A percentile compares a stretch with the other conserved stretches of the same genome.
Conservation (phyloP, 2,888 invertebrate species). For the Muschampia plurimacula region DNA sequence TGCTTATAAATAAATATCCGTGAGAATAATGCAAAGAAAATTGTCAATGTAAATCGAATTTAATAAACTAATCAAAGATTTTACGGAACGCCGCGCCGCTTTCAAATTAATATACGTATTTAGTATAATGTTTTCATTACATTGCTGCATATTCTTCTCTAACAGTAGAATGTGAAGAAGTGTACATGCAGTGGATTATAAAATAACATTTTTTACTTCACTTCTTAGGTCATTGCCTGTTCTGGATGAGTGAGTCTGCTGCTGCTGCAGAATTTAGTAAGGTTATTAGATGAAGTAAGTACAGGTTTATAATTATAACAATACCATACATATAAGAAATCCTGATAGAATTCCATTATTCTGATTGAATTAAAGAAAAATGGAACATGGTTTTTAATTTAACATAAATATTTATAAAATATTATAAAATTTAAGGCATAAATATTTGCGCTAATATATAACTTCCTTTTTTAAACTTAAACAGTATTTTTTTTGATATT, state of each 20-base stretch:
- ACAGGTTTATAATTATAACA: no score
- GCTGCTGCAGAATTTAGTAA: slow-evolving; percentile 16
- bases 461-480: no score
- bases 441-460: no score
- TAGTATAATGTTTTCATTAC: background rate
- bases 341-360: no score
- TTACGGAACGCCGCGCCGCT: no score
- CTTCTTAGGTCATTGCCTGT: slow-evolving; percentile 27
- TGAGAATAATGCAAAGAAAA: background rate
- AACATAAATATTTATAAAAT: no score
- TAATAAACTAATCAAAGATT: background rate
- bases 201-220: background rate
- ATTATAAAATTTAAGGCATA: no score
- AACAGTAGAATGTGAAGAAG: background rate
- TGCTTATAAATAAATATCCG: background rate
- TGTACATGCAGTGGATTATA: background rate
- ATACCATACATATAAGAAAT: no score
- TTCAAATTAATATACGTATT: background rate
- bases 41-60: background rate
- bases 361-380: no score
- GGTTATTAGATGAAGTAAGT: background rate
- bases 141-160: background rate
- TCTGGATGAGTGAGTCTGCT: slow-evolving; percentile 3
- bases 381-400: no score
- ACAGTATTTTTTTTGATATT: no score